These are phyloP conservation scores for Apamea monoglypha DNA, from an alignment of 2,888 invertebrate species.

Conservation along the genomic window DNA sequence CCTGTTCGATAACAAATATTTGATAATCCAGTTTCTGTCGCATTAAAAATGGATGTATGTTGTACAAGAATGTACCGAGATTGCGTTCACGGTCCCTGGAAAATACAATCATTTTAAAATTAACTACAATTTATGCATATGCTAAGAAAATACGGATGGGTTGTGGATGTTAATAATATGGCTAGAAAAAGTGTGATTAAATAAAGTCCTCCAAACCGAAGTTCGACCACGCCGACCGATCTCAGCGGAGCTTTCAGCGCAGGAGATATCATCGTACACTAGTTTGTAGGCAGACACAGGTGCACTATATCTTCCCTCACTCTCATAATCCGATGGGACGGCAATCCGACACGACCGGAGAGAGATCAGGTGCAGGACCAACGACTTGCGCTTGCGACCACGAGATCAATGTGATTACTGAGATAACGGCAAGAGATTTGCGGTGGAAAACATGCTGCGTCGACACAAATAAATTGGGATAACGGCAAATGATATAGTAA, in stretches of 20 bases:
- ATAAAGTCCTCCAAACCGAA: too few species aligned
- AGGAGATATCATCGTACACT: too few species aligned
- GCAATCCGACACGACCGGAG: too few species aligned
- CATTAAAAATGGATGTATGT: conserved; percentile 97
- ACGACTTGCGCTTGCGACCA: too few species aligned
- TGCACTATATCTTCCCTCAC: too few species aligned
- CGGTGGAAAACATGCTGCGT: background rate
- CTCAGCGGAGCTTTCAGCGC: too few species aligned
- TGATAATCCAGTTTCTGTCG: conserved; percentile 94
- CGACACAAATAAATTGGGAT: background rate
- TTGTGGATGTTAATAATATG: background rate
- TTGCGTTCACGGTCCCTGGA: conserved; percentile 93
- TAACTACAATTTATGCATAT: background rate
- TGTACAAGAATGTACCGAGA: conserved; percentile 94
- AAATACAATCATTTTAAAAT: conserved; percentile 47
- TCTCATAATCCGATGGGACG: too few species aligned
- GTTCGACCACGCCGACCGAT: too few species aligned
- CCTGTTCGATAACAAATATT: conserved; percentile 96
- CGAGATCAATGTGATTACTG: background rate
- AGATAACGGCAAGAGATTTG: background rate
- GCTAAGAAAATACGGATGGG: background rate
- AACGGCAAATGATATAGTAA: background rate
- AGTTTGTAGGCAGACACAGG: too few species aligned
- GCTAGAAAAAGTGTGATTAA: background rate
- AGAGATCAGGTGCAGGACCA: too few species aligned